Evolutionary conservation across 2,888 invertebrate species (phyloP).

Genomic region (Heliconius cydno): DNA sequence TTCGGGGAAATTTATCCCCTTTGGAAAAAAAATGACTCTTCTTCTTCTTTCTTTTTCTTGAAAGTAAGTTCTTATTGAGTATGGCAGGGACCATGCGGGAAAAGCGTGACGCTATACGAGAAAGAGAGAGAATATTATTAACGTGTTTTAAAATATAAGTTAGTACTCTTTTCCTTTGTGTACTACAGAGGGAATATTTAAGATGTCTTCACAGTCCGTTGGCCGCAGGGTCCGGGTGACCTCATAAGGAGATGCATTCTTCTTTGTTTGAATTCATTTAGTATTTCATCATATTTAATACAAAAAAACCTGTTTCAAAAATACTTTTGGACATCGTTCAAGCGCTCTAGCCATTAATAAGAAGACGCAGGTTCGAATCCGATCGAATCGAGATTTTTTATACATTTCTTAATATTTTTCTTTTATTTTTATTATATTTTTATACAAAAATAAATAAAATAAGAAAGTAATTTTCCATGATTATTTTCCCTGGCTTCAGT

Average conservation of each 20-base stretch:
- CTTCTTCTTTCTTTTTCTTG: too few species aligned
- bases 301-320: background rate
- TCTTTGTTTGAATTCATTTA: slow-evolving; percentile 30
- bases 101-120: too few species aligned
- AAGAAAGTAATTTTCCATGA: too few species aligned
- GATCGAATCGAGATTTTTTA: background rate
- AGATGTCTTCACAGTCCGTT: slow-evolving; percentile 40
- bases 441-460: too few species aligned
- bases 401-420: background rate
- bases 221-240: slow-evolving; percentile 45
- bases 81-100: too few species aligned
- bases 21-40: too few species aligned
- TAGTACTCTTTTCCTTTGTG: background rate
- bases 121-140: background rate
- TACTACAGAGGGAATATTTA: slow-evolving; percentile 31
- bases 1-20: too few species aligned
- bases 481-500: too few species aligned
- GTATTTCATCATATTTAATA: background rate
- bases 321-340: background rate
- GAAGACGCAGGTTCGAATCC: background rate
- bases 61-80: too few species aligned
- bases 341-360: background rate
- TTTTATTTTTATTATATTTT: background rate
- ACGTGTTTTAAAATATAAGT: background rate
- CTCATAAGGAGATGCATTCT: slow-evolving; percentile 42